phyloP scores from a whole-genome alignment of 2,888 invertebrate genomes.

The Diadromus collaris region DNA sequence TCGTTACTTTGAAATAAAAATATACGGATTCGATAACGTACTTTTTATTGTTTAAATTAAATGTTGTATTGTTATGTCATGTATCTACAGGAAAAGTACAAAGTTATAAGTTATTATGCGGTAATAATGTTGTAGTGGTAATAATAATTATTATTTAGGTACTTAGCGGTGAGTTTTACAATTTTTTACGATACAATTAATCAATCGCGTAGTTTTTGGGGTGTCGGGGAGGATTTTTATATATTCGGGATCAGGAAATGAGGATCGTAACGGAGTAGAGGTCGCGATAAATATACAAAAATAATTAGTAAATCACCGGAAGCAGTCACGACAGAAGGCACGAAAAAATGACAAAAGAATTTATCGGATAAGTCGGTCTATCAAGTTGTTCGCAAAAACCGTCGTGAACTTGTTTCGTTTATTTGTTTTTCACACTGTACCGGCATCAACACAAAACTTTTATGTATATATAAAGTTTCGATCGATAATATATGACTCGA shows the following conservation, averaged over 20 bases:
- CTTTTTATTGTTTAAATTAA: slow-evolving; percentile 78
- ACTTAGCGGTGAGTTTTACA: slow-evolving; percentile 57
- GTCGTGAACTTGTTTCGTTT: slow-evolving; percentile 27
- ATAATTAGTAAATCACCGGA: slow-evolving; percentile 71
- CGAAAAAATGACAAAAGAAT: slow-evolving; percentile 75
- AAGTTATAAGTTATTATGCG: slow-evolving; percentile 76
- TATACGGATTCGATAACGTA: slow-evolving; percentile 71
- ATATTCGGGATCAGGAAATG: slow-evolving; percentile 29
- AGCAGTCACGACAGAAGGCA: slow-evolving; percentile 78
- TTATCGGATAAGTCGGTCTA: slow-evolving; percentile 54
- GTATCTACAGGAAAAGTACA: slow-evolving; percentile 79
- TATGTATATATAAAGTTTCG: slow-evolving; percentile 22
- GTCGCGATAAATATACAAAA: slow-evolving; percentile 62
- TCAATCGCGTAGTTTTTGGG: slow-evolving; percentile 36
- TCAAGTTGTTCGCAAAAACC: slow-evolving; percentile 29
- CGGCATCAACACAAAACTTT: slow-evolving; percentile 18
- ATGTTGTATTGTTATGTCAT: slow-evolving; percentile 74
- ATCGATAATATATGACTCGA: slow-evolving; percentile 32
- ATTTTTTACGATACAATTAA: slow-evolving; percentile 61
- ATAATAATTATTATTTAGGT: slow-evolving; percentile 61
- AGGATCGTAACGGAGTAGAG: not conserved
- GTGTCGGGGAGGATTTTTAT: slow-evolving; percentile 18
- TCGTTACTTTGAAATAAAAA: slow-evolving; percentile 1
- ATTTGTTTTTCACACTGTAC: slow-evolving; percentile 32
- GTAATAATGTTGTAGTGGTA: slow-evolving; percentile 65